Evolutionary conservation across 2,888 invertebrate genomes (phyloP).

Genomic region (Harmothoe impar): DNA sequence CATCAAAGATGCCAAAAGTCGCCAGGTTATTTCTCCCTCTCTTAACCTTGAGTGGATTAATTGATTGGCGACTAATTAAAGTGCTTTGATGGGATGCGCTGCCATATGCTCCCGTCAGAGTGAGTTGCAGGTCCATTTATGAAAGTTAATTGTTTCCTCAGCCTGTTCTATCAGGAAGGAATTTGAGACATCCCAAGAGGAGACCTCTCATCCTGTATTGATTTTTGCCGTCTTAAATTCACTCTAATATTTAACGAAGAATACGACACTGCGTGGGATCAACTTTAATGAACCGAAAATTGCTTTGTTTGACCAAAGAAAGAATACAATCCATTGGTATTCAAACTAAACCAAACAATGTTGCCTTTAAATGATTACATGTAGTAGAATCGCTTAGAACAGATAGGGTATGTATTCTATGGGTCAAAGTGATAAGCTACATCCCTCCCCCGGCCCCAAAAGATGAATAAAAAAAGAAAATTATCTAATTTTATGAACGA

Average conservation of each 20-base stretch:
- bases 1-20: neutral
- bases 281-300: neutral
- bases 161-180: conserved; percentile 3
- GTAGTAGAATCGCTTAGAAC: too few relatives aligned
- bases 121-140: neutral
- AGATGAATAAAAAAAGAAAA: too few relatives aligned
- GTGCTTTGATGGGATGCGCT: conserved; percentile 1
- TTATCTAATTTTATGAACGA: too few relatives aligned
- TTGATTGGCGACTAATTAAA: conserved; percentile 42
- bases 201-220: neutral
- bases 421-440: too few relatives aligned
- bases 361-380: too few relatives aligned
- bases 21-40: neutral
- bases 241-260: neutral
- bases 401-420: too few relatives aligned
- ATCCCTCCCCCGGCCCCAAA: too few relatives aligned
- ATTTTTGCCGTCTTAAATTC: neutral
- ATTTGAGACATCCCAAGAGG: neutral
- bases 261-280: neutral
- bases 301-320: too few relatives aligned
- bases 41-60: neutral
- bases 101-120: neutral
- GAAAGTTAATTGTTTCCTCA: neutral
- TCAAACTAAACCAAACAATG: too few relatives aligned
- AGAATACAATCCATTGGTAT: too few relatives aligned